A percentile compares a stretch with the other conserved stretches of the same genome.
Conservation (phyloP, 2,797 vertebrate species). For the Graptemys geographica region DNA sequence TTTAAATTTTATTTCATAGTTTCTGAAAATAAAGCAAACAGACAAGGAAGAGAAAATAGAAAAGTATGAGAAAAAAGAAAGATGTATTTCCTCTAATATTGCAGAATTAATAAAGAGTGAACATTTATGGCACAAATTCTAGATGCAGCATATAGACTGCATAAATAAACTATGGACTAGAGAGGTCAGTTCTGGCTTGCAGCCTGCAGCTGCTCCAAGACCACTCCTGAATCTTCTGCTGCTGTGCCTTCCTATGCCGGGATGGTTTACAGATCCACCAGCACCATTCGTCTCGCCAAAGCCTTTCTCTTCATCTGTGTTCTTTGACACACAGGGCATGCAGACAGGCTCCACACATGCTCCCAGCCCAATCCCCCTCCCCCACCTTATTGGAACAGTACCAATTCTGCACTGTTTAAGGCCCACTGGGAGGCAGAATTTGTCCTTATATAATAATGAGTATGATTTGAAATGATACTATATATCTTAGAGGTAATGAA, state of each 20-base stretch:
- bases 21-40: not conserved
- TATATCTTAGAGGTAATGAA: slow-evolving; percentile 37
- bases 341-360: not conserved
- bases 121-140: not conserved
- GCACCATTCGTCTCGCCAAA: not conserved
- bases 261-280: not conserved
- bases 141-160: not conserved
- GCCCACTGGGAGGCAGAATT: not conserved
- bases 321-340: not conserved
- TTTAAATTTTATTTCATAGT: not conserved
- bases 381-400: not conserved
- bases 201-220: not conserved
- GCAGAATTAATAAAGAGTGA: not conserved
- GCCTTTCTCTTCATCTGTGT: not conserved
- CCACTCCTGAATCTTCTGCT: not conserved
- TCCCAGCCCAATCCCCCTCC: not conserved
- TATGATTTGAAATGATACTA: not conserved
- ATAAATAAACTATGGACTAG: not conserved
- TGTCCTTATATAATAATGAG: not conserved
- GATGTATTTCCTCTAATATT: not conserved
- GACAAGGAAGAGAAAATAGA: not conserved
- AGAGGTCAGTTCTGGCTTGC: not conserved
- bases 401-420: not conserved
- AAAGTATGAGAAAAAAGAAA: not conserved
- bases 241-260: not conserved